A percentile compares a stretch with the other conserved stretches of the same genome.
Conservation (phyloP, 2,888 invertebrate genomes). For the Stictocephala bisonia region DNA sequence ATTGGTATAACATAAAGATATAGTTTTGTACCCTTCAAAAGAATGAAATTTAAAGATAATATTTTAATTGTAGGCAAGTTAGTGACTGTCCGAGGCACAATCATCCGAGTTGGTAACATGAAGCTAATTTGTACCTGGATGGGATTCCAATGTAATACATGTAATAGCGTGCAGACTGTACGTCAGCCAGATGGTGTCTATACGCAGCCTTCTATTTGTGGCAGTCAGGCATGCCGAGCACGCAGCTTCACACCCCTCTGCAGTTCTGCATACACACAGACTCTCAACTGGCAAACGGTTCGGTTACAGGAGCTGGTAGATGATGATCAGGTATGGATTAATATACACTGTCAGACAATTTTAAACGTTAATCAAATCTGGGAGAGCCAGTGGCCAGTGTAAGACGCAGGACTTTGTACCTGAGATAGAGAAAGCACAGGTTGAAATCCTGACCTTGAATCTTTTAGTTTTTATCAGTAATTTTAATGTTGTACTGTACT, state of each 20-base stretch:
- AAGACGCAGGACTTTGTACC: too few relatives aligned
- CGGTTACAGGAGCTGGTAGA: constrained; percentile 82
- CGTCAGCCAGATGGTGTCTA: constrained; percentile 74
- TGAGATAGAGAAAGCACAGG: too few relatives aligned
- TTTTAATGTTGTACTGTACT: too few relatives aligned
- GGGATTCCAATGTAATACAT: constrained; percentile 80
- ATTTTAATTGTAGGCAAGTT: constrained; percentile 71
- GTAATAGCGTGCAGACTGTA: constrained; percentile 74
- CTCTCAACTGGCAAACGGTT: constrained; percentile 82
- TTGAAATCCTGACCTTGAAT: too few relatives aligned
- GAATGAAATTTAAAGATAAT: background rate
- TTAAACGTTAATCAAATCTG: background rate
- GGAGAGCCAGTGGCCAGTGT: too few relatives aligned
- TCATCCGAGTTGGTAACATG: constrained; percentile 81
- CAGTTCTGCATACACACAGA: constrained; percentile 77
- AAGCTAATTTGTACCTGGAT: constrained; percentile 80
- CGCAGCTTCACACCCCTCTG: constrained; percentile 73
- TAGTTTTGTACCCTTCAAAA: background rate
- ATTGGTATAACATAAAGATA: background rate
- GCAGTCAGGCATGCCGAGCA: constrained; percentile 68
- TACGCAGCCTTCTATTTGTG: constrained; percentile 70
- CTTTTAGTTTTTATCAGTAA: too few relatives aligned
- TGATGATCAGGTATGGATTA: constrained; percentile 71
- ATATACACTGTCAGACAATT: background rate
- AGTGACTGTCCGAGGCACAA: constrained; percentile 85